These are phyloP conservation scores for Limanda limanda DNA, from an alignment of 2,113 vertebrate genomes.

Conservation along the genomic window DNA sequence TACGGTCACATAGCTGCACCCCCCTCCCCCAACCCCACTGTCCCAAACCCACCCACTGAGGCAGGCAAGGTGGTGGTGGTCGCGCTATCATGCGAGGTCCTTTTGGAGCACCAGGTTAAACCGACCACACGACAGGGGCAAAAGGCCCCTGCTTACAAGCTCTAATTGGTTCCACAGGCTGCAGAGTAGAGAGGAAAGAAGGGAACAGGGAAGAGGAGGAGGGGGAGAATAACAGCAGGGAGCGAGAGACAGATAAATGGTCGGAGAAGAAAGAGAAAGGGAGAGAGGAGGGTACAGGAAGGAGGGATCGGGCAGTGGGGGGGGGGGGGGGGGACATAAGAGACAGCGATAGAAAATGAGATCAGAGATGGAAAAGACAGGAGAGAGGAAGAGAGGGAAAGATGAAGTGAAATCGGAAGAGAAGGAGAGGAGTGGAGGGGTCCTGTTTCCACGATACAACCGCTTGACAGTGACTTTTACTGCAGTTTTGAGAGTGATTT, in stretches of 20 bases:
- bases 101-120: slow-evolving; percentile 73
- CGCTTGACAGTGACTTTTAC: slow-evolving; percentile 74
- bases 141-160: slow-evolving; percentile 65
- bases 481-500: slow-evolving; percentile 23
- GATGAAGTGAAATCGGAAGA: slow-evolving; percentile 38
- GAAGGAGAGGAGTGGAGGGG: slow-evolving; percentile 18
- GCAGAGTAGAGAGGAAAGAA: slow-evolving; percentile 60
- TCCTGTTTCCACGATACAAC: slow-evolving; percentile 70
- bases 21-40: slow-evolving; percentile 16
- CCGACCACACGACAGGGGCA: slow-evolving; percentile 73
- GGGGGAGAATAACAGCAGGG: slow-evolving; percentile 33
- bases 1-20: slow-evolving; percentile 34
- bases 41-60: slow-evolving; percentile 74
- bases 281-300: slow-evolving; percentile 36
- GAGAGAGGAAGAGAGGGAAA: slow-evolving; percentile 21
- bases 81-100: slow-evolving; percentile 60
- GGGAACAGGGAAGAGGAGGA: slow-evolving; percentile 8
- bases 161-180: slow-evolving; percentile 84
- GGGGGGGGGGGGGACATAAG: not conserved
- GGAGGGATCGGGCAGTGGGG: slow-evolving; percentile 4
- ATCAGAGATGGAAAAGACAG: slow-evolving; percentile 46
- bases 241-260: slow-evolving; percentile 53
- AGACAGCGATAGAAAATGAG: slow-evolving; percentile 40
- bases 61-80: slow-evolving; percentile 61
- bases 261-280: slow-evolving; percentile 20